Percentiles rank a stretch among this genome's conserved stretches.
phyloP scores from a whole-genome alignment of 2,888 invertebrate species.

The Elegia similella region DNA sequence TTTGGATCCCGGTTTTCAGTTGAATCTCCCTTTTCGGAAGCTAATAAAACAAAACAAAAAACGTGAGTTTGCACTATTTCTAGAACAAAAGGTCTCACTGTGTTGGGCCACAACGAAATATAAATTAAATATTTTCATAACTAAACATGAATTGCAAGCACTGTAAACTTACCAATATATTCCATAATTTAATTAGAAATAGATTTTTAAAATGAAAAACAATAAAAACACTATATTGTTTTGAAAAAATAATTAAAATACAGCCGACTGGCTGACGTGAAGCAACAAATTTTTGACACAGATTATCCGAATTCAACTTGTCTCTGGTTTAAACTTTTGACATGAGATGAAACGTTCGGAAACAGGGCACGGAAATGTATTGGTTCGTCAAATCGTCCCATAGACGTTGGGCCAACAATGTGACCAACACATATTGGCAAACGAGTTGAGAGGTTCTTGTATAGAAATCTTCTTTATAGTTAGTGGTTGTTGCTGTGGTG shows the following conservation, averaged over 20 bases:
- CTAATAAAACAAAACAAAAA: constrained; percentile 60
- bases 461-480: too few species aligned
- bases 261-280: constrained; percentile 71
- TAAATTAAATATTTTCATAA: constrained; percentile 38
- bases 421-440: too few species aligned
- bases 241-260: constrained; percentile 73
- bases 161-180: constrained; percentile 59
- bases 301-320: constrained; percentile 19
- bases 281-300: constrained; percentile 65
- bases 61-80: constrained; percentile 74
- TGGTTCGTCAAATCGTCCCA: too few species aligned
- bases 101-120: constrained; percentile 44
- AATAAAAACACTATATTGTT: constrained; percentile 57
- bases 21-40: constrained; percentile 78
- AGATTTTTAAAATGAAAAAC: constrained; percentile 36
- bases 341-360: constrained; percentile 10
- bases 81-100: constrained; percentile 70
- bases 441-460: too few species aligned
- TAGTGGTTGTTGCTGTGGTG: too few species aligned
- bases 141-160: constrained; percentile 30
- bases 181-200: constrained; percentile 59
- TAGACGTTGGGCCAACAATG: too few species aligned
- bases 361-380: background rate
- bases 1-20: constrained; percentile 81
- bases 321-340: background rate